phyloP scores from a whole-genome alignment of 2,888 invertebrate species.

The Lasioglossum oenotherae region DNA sequence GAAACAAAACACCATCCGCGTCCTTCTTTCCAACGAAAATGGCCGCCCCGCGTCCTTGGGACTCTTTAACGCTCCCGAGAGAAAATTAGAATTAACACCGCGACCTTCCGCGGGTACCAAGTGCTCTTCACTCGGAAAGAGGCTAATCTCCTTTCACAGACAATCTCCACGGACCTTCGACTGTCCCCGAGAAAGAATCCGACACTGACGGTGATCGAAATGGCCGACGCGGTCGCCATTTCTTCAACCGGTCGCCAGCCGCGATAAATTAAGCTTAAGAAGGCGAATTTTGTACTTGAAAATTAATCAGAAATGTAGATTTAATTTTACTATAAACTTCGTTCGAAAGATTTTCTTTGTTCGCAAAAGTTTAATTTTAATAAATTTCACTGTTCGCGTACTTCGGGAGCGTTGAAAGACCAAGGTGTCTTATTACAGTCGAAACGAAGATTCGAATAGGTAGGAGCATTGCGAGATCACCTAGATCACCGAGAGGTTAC shows the following conservation, averaged over 20 bases:
- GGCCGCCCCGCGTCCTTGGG: constrained; percentile 40
- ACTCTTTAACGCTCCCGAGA: constrained; percentile 50
- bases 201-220: background rate
- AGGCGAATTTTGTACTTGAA: no score
- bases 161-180: background rate
- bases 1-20: background rate
- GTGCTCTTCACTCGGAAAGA: constrained; percentile 43
- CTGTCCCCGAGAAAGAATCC: background rate
- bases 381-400: background rate
- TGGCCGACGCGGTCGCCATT: background rate
- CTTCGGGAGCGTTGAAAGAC: constrained; percentile 31
- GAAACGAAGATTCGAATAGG: constrained; percentile 10
- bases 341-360: no score
- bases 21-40: constrained; percentile 45
- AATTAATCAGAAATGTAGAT: no score
- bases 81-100: constrained; percentile 32
- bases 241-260: no score
- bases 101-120: constrained; percentile 41
- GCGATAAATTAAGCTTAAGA: no score
- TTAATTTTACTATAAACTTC: no score
- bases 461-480: constrained; percentile 18
- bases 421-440: background rate
- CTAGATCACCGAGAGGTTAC: background rate
- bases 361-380: no score
- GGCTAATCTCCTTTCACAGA: constrained; percentile 37